Evolutionary conservation across 2,113 vertebrate genomes (phyloP), one percentile per base, ranked within the genome.

Genomic region (Brachyhypopomus gauderio): DNA sequence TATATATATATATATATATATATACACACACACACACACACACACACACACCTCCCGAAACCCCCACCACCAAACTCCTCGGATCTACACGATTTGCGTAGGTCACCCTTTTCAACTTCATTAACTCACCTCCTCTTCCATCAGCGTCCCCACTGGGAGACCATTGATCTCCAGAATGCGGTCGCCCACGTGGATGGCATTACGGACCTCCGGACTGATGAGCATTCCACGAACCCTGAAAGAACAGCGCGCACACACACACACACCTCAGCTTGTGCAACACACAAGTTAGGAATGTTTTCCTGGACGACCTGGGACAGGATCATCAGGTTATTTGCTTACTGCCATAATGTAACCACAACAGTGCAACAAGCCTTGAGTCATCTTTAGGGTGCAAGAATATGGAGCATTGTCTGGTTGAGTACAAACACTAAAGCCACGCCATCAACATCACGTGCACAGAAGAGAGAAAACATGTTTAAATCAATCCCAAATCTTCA

Each of bases 121-220:
- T 5, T 9, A 72, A 90, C 90, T 34, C 88, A 98, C 97, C 96
- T 98, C 96, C 20, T 96, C 94, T 66, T 96, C 94, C 86, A 92
- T 92, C 56, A 98, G 72, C 0, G 95, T 94, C 55, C 93, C 93
- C 58, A 99, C 95, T 0, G 96, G 95, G 85, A 94, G 90, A 81
- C 97, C 97, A 2, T 98, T 99, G 76, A 99, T 99, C 90, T 99
- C 97, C 88, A 99, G 90, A 88, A 99, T 97, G 22, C 95, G 93
- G 89, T 99, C 97, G 14, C 97, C 97, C 3, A 95, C 95, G 72
- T 98, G 96, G 89, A 99, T 96, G 88, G 96, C 95, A 0, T 97
- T 97, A 75, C 94, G 94, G 81, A 97, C 95, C 86, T 96, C 95
- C 8, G 96, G 94, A 85, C 95, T 97, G 88, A 98, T 97, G 66